These are phyloP conservation scores for Umimayanthus chanpuru DNA, from an alignment of 92 coral and sea anemone species.

Conservation along the genomic window DNA sequence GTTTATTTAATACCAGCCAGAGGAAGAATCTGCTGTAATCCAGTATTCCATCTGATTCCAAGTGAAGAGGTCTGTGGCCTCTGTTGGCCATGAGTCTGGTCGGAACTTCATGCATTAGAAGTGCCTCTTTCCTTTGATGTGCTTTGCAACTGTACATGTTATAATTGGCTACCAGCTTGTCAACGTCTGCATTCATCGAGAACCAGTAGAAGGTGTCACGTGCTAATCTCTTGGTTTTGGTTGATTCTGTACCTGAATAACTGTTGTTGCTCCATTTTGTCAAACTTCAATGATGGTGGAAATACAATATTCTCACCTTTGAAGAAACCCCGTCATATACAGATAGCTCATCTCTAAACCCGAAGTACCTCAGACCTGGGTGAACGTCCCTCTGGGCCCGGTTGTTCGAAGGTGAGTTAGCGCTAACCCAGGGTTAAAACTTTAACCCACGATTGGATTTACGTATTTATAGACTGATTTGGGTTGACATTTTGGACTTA, in stretches of 20 bases:
- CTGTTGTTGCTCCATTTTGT: slow-evolving; percentile 14
- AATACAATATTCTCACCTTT: slow-evolving; percentile 33
- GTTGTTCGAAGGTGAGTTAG: no score
- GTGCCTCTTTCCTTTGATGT: slow-evolving; percentile 38
- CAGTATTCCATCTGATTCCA: slow-evolving; percentile 28
- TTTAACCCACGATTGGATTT: no score
- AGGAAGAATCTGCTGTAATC: slow-evolving; percentile 39
- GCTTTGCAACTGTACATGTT: not conserved
- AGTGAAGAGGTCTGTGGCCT: slow-evolving; percentile 24
- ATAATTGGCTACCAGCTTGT: not conserved
- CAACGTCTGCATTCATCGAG: not conserved
- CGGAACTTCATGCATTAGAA: slow-evolving; percentile 45
- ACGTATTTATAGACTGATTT: no score
- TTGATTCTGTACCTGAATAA: slow-evolving; percentile 30
- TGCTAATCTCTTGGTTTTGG: slow-evolving; percentile 15
- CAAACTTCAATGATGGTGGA: not conserved
- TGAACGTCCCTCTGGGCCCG: slow-evolving; percentile 9
- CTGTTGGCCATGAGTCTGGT: slow-evolving; percentile 48
- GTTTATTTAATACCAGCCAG: slow-evolving; percentile 48
- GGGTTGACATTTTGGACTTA: no score
- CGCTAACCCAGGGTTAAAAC: no score
- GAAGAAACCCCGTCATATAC: slow-evolving; percentile 33
- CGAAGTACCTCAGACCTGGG: slow-evolving; percentile 23
- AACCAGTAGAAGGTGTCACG: slow-evolving; percentile 26
- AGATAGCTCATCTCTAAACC: slow-evolving; percentile 29